Evolutionary conservation across 1,140 invertebrate species (phyloP), one percentile per base, ranked within the genome.

Genomic region (Tetramorium alpestre): DNA sequence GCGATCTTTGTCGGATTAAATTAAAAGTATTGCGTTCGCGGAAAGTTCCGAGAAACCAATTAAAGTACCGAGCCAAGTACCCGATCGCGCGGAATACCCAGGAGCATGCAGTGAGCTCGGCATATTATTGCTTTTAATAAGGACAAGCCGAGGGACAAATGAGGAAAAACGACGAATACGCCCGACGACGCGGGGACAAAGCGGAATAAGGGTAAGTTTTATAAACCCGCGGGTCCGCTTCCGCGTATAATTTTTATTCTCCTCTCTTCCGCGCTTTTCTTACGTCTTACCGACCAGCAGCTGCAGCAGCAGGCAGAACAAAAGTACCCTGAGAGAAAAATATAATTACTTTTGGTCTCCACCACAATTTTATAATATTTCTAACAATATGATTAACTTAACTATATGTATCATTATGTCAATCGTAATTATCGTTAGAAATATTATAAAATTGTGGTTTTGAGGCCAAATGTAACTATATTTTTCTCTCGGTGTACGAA

Each of bases 81-180:
- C 49, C 3, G 38, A 70, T 56, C 54, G 67, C 64, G 33, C 62
- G 51, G 22, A 72, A 82, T 84, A 84, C 72, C 41, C 67, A 25
- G 16, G 13, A 8, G 25, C 8, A 70, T 51, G 67, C 41, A 25
- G n/a, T 25, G 44, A 75, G 49, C 25, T 18, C 13, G 38, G 18
- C 69, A 16, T 75, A 84, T 84, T 84, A 73, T 84, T 60, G 28
- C 25, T 73, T 84, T 75, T 84, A 84, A 84, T 84, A 73, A 84
- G 41, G 54, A 60, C 69, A 51, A 62, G n/a, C 8, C 28, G 25
- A 49, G 22, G 62, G 44, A 70, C 62, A 70, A 73, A 25, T 18
- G 10, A 70, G 22, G 38, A 70, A 33, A 72, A 49, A 38, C 22
- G 33, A 38, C 51, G 10, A 44, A 13, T 11, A 3, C 28, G 13